These are phyloP conservation scores for Rhopalosiphum padi DNA, from an alignment of 1,140 invertebrate species.

Conservation along the genomic window DNA sequence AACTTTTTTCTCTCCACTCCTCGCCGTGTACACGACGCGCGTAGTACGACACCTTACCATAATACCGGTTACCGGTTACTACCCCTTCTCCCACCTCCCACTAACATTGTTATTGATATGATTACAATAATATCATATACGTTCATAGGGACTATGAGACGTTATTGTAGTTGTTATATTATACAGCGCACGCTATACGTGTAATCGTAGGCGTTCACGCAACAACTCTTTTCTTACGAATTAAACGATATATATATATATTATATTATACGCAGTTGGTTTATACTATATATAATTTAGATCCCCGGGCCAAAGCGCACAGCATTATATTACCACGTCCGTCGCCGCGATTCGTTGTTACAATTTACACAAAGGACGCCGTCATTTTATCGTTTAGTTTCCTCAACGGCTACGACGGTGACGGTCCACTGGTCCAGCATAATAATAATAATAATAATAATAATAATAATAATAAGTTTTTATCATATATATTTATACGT, in stretches of 20 bases:
- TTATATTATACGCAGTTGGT: neutral
- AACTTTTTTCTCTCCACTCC: neutral
- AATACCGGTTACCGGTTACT: neutral
- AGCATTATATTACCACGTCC: neutral
- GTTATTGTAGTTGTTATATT: neutral
- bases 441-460: slow-evolving; percentile 15
- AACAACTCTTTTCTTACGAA: neutral
- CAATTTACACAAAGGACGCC: neutral
- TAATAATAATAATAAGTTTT: slow-evolving; percentile 8
- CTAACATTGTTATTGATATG: neutral
- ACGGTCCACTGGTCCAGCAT: neutral
- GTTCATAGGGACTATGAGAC: neutral
- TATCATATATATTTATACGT: neutral
- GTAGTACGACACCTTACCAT: neutral
- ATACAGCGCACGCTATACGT: neutral
- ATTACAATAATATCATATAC: neutral
- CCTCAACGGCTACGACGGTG: neutral
- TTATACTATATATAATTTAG: neutral
- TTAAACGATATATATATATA: neutral
- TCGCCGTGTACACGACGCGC: neutral
- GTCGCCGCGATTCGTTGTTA: neutral
- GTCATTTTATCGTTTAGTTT: neutral
- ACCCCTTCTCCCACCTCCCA: too few species aligned
- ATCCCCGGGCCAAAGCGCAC: neutral
- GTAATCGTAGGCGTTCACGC: neutral